These are phyloP conservation scores for Sorex maritimensis DNA, from an alignment of 2,797 vertebrate species.

Conservation along the genomic window DNA sequence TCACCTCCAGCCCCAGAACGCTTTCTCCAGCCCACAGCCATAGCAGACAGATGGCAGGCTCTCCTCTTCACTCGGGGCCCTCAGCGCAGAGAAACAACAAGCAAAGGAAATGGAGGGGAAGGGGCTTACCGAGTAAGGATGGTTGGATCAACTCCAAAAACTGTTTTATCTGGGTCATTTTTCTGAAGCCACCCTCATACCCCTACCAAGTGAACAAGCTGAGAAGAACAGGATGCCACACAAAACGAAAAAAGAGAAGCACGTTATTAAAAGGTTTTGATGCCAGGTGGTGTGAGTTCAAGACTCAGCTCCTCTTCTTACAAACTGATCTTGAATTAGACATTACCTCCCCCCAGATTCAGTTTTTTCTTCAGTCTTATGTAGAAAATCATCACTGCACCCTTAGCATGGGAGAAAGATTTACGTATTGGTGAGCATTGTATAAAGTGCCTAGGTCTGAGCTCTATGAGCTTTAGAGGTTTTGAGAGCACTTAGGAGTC, in stretches of 20 bases:
- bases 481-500: not conserved
- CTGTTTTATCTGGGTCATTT: not conserved
- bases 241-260: not conserved
- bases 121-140: accelerated
- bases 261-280: conserved; percentile 4
- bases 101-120: not conserved
- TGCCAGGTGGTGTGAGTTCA: not conserved
- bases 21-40: not conserved
- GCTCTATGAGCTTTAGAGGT: not conserved
- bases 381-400: not conserved
- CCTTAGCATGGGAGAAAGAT: not conserved
- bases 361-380: not conserved
- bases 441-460: not conserved
- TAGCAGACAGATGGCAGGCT: not conserved
- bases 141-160: not conserved
- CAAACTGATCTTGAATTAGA: not conserved
- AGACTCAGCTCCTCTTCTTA: not conserved
- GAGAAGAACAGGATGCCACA: not conserved
- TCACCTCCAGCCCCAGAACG: not conserved
- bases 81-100: not conserved
- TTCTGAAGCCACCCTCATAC: not conserved
- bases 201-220: not conserved
- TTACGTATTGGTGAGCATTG: not conserved
- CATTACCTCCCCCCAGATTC: not conserved
- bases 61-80: not conserved